Base-by-base conservation (phyloP, 1,140 invertebrate species). In the Eufriesea mexicana region DNA sequence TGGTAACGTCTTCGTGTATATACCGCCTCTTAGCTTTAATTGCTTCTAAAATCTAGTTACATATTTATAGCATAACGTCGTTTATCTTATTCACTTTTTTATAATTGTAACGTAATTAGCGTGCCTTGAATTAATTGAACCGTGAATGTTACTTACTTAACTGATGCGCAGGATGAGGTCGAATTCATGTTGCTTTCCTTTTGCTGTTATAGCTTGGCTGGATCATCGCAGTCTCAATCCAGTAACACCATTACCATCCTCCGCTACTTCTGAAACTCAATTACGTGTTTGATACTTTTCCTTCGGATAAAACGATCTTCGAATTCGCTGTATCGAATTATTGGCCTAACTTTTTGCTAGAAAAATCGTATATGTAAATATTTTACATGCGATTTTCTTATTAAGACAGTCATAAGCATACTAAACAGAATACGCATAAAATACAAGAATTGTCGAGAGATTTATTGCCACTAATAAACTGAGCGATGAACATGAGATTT, bases 51-150 rank as follows among this genome's bases (percentile, higher is more conserved):
- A 28, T 71, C 18, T 25, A 70, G 16, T 51, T 71, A 71, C 6
- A 71, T 49, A 16, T 14, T 62, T 70, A 70, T 14, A 71, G 7
- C 16, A 47, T 28, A 16, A 49, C 45, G 28, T 8, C 20, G 12
- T 25, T 70, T 49, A 70, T 47, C 12, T 35, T n/a, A 2, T 20
- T 67, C n/a, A 0, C 14, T 47, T 67, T 67, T 67, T 67, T 47
- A 67, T 67, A 67, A 47, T 67, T n/a, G 23, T 23, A 25, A 67
- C 25, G 7, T 67, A 67, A 67, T 67, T 67, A n/a, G 12, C 45
- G 20, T 67, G 20, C 9, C 42, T 25, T 67, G 12, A 47, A 47
- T 7, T 47, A n/a, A 67, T 47, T 47, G 66, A 47, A 47, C 35
- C 12, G n/a, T 64, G 18, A 64, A 64, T 35, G 16, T 64, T 16